These are phyloP conservation scores for Torymus auratus DNA, from an alignment of 2,888 invertebrate genomes.

Conservation along the genomic window DNA sequence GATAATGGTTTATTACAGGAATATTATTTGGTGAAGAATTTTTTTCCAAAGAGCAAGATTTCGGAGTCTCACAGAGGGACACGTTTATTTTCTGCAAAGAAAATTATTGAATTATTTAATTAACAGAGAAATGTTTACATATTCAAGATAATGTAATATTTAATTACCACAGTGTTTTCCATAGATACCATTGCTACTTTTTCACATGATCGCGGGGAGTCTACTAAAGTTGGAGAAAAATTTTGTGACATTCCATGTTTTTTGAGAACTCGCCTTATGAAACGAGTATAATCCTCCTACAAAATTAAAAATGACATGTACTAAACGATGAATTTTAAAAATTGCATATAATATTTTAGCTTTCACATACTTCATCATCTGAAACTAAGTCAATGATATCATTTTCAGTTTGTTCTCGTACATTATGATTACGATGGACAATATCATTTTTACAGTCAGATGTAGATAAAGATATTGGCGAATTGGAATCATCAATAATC, in stretches of 20 bases:
- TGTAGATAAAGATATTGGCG: no score
- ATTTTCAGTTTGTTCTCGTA: neutral
- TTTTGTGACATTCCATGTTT: neutral
- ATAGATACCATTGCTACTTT: neutral
- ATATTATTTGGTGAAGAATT: no score
- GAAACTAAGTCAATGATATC: neutral
- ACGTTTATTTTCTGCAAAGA: no score
- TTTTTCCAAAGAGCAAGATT: no score
- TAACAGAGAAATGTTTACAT: no score
- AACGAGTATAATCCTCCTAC: slow-evolving; percentile 5
- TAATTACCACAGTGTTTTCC: slow-evolving; percentile 27
- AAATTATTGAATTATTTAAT: no score
- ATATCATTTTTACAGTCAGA: no score
- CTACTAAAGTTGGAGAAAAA: neutral
- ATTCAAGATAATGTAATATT: no score
- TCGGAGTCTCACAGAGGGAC: no score
- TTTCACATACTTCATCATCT: slow-evolving; percentile 1
- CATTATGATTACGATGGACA: no score
- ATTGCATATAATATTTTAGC: neutral
- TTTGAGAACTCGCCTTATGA: neutral
- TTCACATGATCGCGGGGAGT: neutral
- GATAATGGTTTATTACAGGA: no score
- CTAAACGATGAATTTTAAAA: neutral
- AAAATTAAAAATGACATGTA: neutral
- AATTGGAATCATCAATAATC: no score